Evolutionary conservation across 2,888 invertebrate genomes (phyloP).

Genomic region (Halictus ligatus): DNA sequence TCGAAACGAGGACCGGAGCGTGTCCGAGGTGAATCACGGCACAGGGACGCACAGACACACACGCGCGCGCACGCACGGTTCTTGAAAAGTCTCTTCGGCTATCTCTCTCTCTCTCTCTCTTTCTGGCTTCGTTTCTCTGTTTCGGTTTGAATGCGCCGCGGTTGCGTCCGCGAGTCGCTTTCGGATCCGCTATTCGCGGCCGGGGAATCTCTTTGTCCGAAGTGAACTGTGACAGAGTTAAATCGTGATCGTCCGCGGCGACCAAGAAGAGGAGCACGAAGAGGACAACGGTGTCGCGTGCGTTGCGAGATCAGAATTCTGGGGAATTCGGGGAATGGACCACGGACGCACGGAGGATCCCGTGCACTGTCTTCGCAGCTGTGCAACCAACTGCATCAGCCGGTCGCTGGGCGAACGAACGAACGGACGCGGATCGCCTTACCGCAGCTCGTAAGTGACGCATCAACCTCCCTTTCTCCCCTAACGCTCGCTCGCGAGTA

Average conservation of each 20-base stretch:
- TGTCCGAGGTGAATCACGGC: constrained; percentile 24
- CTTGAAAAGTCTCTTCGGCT: background rate
- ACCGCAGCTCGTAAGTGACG: constrained; percentile 48
- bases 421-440: constrained; percentile 18
- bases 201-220: constrained; percentile 49
- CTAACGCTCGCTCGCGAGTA: background rate
- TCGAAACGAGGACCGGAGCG: constrained; percentile 21
- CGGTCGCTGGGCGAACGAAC: constrained; percentile 23
- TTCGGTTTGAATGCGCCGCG: constrained; percentile 4
- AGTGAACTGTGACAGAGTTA: constrained; percentile 57
- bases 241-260: constrained; percentile 31
- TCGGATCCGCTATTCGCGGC: constrained; percentile 15
- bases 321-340: constrained; percentile 49
- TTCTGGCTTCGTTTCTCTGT: background rate
- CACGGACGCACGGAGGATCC: constrained; percentile 30
- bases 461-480: background rate
- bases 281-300: constrained; percentile 15
- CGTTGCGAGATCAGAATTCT: constrained; percentile 34
- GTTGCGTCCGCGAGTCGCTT: constrained; percentile 11
- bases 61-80: background rate
- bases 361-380: constrained; percentile 25
- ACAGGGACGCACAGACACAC: background rate
- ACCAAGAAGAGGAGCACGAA: background rate
- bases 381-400: constrained; percentile 47
- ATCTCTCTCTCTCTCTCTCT: too few species aligned